phyloP scores from a whole-genome alignment of 2,888 invertebrate species.

The Xanthorhoe spadicearia region DNA sequence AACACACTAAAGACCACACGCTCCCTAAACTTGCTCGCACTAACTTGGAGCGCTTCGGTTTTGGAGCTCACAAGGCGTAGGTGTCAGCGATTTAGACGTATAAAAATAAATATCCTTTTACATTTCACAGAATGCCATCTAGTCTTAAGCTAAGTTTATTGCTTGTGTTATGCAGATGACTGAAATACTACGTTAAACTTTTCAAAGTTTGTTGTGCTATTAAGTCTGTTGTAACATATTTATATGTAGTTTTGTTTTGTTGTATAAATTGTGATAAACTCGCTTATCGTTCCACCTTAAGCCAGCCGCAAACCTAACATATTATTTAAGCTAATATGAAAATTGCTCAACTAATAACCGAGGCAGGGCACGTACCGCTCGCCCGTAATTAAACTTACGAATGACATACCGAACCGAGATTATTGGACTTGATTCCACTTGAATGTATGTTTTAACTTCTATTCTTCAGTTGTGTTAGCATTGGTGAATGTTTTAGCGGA shows the following conservation, averaged over 20 bases:
- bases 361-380: slow-evolving; percentile 69
- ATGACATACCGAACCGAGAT: slow-evolving; percentile 58
- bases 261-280: too few relatives aligned
- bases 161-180: too few relatives aligned
- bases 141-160: too few relatives aligned
- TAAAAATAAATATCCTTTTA: too few relatives aligned
- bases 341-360: slow-evolving; percentile 79
- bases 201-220: too few relatives aligned
- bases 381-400: slow-evolving; percentile 65
- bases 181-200: too few relatives aligned
- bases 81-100: slow-evolving; percentile 42
- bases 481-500: background rate
- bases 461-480: slow-evolving; percentile 13
- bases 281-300: background rate
- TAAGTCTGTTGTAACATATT: too few relatives aligned
- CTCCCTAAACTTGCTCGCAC: slow-evolving; percentile 64
- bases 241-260: too few relatives aligned
- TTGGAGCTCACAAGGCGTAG: slow-evolving; percentile 36
- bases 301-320: slow-evolving; percentile 59
- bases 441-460: slow-evolving; percentile 44
- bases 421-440: slow-evolving; percentile 44
- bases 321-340: slow-evolving; percentile 83
- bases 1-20: slow-evolving; percentile 71
- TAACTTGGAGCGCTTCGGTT: slow-evolving; percentile 66
- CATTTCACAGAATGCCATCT: too few relatives aligned